phyloP scores from a whole-genome alignment of 2,888 invertebrate genomes.

The Drosophila siamana region DNA sequence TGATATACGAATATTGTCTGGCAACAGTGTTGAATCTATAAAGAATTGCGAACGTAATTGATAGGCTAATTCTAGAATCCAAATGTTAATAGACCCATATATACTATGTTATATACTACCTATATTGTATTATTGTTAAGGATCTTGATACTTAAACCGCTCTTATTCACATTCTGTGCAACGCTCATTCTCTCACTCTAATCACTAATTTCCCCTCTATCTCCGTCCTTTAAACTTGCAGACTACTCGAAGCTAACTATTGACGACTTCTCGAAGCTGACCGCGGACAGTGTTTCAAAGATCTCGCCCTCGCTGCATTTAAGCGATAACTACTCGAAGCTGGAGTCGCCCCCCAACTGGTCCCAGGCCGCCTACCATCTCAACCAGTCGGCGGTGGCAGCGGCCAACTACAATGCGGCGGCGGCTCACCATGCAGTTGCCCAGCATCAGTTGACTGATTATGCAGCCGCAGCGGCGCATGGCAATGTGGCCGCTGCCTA shows the following conservation, averaged over 20 bases:
- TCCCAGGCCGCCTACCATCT: conserved; percentile 84
- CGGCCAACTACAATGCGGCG: conserved; percentile 83
- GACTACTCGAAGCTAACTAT: conserved; percentile 87
- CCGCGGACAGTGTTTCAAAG: conserved; percentile 85
- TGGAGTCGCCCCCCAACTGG: conserved; percentile 84
- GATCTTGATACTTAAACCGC: no score
- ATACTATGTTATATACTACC: no score
- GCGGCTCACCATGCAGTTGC: conserved; percentile 79
- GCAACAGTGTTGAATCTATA: no score
- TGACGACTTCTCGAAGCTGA: conserved; percentile 86
- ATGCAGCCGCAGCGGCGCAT: conserved; percentile 82
- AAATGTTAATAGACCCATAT: no score
- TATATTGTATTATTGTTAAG: no score
- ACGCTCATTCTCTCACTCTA: no score
- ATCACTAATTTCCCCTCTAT: no score
- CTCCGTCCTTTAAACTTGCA: no score
- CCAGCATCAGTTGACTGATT: conserved; percentile 81
- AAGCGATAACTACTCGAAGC: conserved; percentile 83
- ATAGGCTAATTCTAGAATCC: no score
- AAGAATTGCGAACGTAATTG: no score
- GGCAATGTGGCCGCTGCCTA: conserved; percentile 82
- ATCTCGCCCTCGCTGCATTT: conserved; percentile 84
- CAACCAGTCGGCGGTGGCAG: conserved; percentile 83
- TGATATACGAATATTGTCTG: no score
- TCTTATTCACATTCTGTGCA: no score